A percentile compares a stretch with the other conserved stretches of the same genome.
phyloP scores from a whole-genome alignment of 2,113 vertebrate genomes.

The Actenoides hombroni region DNA sequence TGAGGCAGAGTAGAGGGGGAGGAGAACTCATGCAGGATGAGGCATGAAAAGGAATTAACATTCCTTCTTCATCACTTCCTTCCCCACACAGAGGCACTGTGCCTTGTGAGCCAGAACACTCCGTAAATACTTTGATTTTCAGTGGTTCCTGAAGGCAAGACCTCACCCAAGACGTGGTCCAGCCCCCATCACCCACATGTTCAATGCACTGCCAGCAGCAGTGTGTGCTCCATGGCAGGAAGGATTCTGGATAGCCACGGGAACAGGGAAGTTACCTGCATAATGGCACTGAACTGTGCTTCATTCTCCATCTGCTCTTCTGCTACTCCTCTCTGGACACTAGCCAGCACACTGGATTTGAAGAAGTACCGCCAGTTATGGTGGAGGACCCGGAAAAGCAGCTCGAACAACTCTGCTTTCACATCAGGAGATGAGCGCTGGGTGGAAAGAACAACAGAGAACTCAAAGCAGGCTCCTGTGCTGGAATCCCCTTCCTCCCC shows the following conservation, averaged over 20 bases:
- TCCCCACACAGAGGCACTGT: accelerated
- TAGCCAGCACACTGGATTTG: slow-evolving; percentile 91
- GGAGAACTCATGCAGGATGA: neutral
- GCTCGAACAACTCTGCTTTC: slow-evolving; percentile 94
- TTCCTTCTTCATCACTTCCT: neutral
- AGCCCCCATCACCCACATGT: accelerated
- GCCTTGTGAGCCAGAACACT: neutral
- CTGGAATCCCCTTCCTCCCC: neutral
- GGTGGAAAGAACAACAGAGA: neutral
- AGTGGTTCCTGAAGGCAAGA: neutral
- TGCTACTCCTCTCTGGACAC: slow-evolving; percentile 83
- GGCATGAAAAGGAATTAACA: neutral
- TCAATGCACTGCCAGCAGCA: neutral
- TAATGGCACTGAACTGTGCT: slow-evolving; percentile 93
- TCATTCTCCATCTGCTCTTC: slow-evolving; percentile 97
- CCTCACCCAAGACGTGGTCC: neutral
- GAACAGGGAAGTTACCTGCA: slow-evolving; percentile 83
- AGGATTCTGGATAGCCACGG: accelerated
- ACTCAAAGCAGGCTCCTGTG: neutral
- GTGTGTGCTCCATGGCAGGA: accelerated
- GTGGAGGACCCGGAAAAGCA: slow-evolving; percentile 95
- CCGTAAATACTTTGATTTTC: neutral
- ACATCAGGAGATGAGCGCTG: slow-evolving; percentile 95
- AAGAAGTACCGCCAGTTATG: slow-evolving; percentile 99
- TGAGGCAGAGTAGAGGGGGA: neutral